phyloP scores from a whole-genome alignment of 2,113 vertebrate genomes.

The Nycticorax nycticorax region DNA sequence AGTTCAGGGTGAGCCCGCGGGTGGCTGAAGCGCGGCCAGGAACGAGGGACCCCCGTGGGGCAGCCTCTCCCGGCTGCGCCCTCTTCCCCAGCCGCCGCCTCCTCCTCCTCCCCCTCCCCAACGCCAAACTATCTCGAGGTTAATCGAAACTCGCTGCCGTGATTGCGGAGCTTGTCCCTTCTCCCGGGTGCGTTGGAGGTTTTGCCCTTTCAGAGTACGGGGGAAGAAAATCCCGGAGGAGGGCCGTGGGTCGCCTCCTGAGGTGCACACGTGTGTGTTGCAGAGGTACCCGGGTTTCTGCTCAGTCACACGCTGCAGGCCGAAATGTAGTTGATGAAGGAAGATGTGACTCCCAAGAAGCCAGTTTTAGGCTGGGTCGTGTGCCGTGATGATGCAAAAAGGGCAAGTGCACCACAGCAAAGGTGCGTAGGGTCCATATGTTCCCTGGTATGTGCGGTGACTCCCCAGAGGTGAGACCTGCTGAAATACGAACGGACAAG shows the following conservation, averaged over 20 bases:
- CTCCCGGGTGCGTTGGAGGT: neutral
- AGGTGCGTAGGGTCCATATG: accelerated
- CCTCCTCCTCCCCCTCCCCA: neutral
- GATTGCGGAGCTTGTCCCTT: neutral
- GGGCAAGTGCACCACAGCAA: neutral
- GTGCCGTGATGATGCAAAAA: neutral
- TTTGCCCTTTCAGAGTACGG: neutral
- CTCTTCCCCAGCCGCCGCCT: neutral
- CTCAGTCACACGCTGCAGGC: constrained; percentile 26
- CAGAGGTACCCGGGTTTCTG: neutral
- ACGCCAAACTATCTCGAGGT: accelerated
- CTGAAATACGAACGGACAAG: neutral
- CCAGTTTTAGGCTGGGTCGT: neutral
- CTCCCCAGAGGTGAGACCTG: neutral
- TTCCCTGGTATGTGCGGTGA: neutral
- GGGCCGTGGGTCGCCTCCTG: neutral
- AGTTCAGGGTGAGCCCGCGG: neutral
- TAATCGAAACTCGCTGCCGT: neutral
- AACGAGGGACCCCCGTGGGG: neutral
- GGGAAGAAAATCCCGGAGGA: neutral
- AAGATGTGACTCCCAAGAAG: neutral
- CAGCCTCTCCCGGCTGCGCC: neutral
- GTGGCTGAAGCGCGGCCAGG: neutral
- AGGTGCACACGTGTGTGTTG: neutral
- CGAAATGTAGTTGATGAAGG: constrained; percentile 26